A percentile compares a stretch with the other conserved stretches of the same genome.
These are phyloP conservation scores for Orthonevra nobilis DNA, from an alignment of 2,888 invertebrate species.

Conservation along the genomic window DNA sequence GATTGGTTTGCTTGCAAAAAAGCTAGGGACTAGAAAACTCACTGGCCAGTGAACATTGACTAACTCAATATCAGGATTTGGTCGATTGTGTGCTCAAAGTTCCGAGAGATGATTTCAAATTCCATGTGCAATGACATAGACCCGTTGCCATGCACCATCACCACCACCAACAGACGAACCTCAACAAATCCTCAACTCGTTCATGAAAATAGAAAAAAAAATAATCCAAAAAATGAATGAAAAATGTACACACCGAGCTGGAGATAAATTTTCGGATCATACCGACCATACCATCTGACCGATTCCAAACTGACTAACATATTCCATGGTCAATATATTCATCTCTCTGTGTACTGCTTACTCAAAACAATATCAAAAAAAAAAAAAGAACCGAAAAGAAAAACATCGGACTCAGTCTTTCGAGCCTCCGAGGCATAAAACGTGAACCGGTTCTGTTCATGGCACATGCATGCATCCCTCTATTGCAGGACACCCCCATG, in stretches of 20 bases:
- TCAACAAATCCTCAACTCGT: slow-evolving; percentile 23
- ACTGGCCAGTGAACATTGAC: slow-evolving; percentile 69
- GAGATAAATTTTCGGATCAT: slow-evolving; percentile 43
- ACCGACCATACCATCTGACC: slow-evolving; percentile 40
- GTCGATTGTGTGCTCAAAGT: slow-evolving; percentile 71
- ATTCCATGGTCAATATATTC: slow-evolving; percentile 60
- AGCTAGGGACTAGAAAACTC: slow-evolving; percentile 56
- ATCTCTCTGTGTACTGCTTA: slow-evolving; percentile 29
- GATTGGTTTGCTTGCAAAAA: slow-evolving; percentile 13
- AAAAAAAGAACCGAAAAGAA: too few species aligned
- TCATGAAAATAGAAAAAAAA: too few species aligned
- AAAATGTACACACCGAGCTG: too few species aligned
- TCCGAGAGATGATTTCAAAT: slow-evolving; percentile 71
- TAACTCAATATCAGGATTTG: slow-evolving; percentile 71
- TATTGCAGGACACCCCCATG: slow-evolving; percentile 38
- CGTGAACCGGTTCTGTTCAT: slow-evolving; percentile 56
- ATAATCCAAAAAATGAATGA: too few species aligned
- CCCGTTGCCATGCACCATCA: slow-evolving; percentile 41
- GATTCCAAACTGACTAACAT: slow-evolving; percentile 47
- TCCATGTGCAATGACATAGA: slow-evolving; percentile 67
- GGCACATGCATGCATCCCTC: slow-evolving; percentile 28
- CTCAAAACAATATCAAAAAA: too few species aligned
- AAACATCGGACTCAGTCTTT: slow-evolving; percentile 58
- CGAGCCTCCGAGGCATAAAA: slow-evolving; percentile 63
- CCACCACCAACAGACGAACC: slow-evolving; percentile 20